Conservation (phyloP, 1,140 invertebrate species). For the Brachionus plicatilis region DNA sequence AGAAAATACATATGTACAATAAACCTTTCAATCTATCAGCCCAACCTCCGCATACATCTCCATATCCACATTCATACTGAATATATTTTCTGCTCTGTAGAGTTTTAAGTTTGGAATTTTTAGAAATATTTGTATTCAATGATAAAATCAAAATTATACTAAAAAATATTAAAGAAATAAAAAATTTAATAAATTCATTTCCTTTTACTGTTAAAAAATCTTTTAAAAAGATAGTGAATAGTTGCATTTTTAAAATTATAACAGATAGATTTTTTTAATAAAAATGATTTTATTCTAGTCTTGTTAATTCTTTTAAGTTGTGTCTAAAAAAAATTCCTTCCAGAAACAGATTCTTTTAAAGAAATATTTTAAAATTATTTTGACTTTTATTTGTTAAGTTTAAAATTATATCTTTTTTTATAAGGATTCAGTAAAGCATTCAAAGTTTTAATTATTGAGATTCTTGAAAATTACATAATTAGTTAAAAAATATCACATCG, state of each 20-base stretch:
- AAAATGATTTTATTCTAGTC: too few species aligned
- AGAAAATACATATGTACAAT: conserved; percentile 14
- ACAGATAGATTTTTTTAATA: background rate
- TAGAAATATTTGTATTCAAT: background rate
- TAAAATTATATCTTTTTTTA: background rate
- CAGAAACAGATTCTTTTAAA: too few species aligned
- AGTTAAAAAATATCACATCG: background rate
- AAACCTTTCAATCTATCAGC: conserved; percentile 6
- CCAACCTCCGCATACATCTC: background rate
- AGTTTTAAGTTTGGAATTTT: background rate
- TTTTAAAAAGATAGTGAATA: background rate
- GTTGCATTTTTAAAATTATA: background rate
- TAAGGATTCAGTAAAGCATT: background rate
- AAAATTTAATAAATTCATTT: background rate
- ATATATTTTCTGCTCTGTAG: background rate
- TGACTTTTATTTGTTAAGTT: background rate
- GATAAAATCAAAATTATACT: background rate
- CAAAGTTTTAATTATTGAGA: background rate
- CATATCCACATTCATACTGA: background rate
- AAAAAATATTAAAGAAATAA: background rate
- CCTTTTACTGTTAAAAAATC: background rate
- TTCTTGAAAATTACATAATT: background rate
- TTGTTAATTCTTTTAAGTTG: too few species aligned
- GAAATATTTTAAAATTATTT: background rate
- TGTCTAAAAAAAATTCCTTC: too few species aligned